phyloP scores from a whole-genome alignment of 2,888 invertebrate species.

The Blastobasis adustella region DNA sequence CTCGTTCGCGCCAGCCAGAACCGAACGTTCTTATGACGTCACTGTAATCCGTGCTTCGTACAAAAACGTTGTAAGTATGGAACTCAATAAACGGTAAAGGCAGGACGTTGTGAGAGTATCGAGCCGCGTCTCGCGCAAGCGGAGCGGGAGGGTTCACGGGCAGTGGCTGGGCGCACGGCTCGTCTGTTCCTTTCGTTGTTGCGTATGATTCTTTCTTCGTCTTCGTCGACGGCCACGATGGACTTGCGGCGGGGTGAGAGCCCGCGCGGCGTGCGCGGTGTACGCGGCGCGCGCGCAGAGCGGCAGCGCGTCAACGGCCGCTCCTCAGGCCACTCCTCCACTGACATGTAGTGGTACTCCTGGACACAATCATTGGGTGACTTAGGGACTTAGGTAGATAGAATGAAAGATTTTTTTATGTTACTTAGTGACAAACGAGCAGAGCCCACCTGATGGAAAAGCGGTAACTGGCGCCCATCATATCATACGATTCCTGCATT shows the following conservation, averaged over 20 bases:
- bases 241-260: constrained; percentile 39
- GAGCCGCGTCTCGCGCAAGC: constrained; percentile 46
- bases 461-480: too few relatives aligned
- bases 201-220: constrained; percentile 36
- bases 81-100: constrained; percentile 56
- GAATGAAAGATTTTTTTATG: too few relatives aligned
- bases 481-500: too few relatives aligned
- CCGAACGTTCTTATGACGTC: too few relatives aligned
- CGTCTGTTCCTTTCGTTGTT: constrained; percentile 52
- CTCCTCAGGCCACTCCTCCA: constrained; percentile 50
- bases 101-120: constrained; percentile 55
- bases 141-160: constrained; percentile 46
- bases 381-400: too few relatives aligned
- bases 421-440: too few relatives aligned
- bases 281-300: constrained; percentile 47
- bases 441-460: too few relatives aligned
- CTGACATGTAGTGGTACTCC: constrained; percentile 53
- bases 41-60: too few relatives aligned
- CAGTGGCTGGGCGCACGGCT: constrained; percentile 44
- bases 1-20: too few relatives aligned
- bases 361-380: constrained; percentile 19
- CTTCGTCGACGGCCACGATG: constrained; percentile 10
- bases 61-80: too few relatives aligned
- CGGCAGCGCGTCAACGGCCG: constrained; percentile 54
- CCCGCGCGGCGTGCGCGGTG: constrained; percentile 38